Conservation (phyloP, 2,113 vertebrate genomes). For the Pedionomus torquatus region DNA sequence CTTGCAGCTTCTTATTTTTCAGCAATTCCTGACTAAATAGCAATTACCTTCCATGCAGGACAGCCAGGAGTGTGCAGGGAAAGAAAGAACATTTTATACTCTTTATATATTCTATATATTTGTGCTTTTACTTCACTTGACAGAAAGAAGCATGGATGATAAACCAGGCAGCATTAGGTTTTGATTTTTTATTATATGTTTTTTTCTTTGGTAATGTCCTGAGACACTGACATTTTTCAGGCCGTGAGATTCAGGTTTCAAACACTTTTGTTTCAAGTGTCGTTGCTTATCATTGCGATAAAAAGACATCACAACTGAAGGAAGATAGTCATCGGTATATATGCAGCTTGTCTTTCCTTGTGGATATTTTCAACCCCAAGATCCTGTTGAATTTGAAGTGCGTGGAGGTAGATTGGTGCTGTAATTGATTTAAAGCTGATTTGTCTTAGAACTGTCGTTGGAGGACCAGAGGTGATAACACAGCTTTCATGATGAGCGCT, state of each 20-base stretch:
- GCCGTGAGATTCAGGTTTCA: background rate
- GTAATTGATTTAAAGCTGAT: slow-evolving; percentile 45
- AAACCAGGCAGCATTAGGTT: background rate
- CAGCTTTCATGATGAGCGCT: background rate
- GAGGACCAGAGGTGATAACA: background rate
- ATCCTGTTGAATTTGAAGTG: slow-evolving; percentile 9
- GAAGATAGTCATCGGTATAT: background rate
- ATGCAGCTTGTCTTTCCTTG: background rate
- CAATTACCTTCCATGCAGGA: background rate
- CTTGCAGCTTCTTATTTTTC: background rate
- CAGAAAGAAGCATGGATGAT: background rate
- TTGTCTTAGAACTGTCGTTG: slow-evolving; percentile 4
- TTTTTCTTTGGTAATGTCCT: background rate
- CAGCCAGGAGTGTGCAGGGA: background rate
- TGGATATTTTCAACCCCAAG: background rate
- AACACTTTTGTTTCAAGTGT: slow-evolving; percentile 9
- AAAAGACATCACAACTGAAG: background rate
- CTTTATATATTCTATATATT: background rate
- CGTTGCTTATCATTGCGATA: slow-evolving; percentile 1
- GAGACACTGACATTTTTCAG: background rate
- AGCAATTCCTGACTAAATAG: background rate
- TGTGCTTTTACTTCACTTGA: background rate
- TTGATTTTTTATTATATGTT: background rate
- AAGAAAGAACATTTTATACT: background rate
- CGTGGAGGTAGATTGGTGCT: slow-evolving; percentile 3